Conservation (phyloP, 2,797 vertebrate genomes). For the Danio choprae region DNA sequence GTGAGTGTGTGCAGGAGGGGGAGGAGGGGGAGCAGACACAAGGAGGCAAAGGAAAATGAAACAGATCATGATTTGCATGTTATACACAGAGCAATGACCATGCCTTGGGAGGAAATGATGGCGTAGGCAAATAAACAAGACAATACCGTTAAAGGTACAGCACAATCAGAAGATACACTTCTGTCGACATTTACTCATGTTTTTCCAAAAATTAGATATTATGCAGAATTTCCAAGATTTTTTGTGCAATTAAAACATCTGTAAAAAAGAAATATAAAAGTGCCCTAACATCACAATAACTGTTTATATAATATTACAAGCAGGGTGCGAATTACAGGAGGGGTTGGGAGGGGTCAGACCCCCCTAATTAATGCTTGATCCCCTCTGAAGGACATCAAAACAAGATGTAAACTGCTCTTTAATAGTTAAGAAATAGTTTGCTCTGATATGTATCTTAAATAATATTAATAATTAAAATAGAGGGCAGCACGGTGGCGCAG, state of each 20-base stretch:
- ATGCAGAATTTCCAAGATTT: not conserved
- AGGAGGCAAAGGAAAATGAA: constrained; percentile 48
- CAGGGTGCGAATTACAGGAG: no score
- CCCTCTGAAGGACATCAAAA: no score
- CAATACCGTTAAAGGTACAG: constrained; percentile 46
- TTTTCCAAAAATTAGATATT: not conserved
- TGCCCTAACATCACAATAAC: not conserved
- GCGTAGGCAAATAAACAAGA: constrained; percentile 63
- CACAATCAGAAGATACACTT: not conserved
- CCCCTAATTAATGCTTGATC: no score
- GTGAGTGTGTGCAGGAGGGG: constrained; percentile 15
- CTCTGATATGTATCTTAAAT: no score
- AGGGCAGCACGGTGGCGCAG: no score
- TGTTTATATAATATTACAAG: not conserved
- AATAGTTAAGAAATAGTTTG: no score
- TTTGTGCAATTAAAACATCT: not conserved
- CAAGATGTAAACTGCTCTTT: no score
- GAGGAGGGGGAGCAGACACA: not conserved
- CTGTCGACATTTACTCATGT: not conserved
- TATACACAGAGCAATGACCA: constrained; percentile 69
- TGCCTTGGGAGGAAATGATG: constrained; percentile 55
- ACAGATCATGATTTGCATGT: constrained; percentile 73
- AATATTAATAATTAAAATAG: no score
- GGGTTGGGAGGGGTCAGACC: no score
- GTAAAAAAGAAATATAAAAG: not conserved